phyloP scores from a whole-genome alignment of 1,140 invertebrate species.

The Oryctes rhinoceros region DNA sequence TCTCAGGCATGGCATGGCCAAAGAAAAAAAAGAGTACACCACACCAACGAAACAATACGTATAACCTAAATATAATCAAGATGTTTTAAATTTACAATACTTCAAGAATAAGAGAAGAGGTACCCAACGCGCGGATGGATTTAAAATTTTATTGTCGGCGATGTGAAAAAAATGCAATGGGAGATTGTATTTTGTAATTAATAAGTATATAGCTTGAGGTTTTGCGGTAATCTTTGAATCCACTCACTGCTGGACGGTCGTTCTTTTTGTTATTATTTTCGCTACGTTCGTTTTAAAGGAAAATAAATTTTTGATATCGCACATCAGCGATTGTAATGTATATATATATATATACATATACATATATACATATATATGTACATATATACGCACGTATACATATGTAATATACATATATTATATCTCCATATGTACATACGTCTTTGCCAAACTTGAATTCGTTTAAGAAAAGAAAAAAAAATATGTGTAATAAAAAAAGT shows the following conservation, averaged over 20 bases:
- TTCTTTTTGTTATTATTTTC: slow-evolving; percentile 35
- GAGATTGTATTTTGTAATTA: slow-evolving; percentile 43
- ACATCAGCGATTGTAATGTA: slow-evolving; percentile 37
- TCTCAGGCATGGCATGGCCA: neutral
- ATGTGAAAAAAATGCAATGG: slow-evolving; percentile 32
- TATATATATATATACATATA: neutral
- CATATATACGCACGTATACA: neutral
- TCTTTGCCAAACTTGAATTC: slow-evolving; percentile 20
- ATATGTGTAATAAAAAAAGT: slow-evolving; percentile 19
- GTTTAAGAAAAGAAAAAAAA: slow-evolving; percentile 8
- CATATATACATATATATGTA: neutral
- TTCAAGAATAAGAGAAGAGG: neutral
- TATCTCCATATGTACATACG: neutral
- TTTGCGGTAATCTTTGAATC: slow-evolving; percentile 14
- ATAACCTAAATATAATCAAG: slow-evolving; percentile 42
- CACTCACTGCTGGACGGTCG: neutral
- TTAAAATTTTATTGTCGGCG: slow-evolving; percentile 26
- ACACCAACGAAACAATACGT: slow-evolving; percentile 26
- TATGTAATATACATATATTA: too few relatives aligned
- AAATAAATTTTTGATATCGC: slow-evolving; percentile 42
- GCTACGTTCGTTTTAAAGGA: slow-evolving; percentile 26
- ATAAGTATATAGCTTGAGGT: slow-evolving; percentile 42
- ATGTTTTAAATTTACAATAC: slow-evolving; percentile 41
- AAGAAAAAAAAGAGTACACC: slow-evolving; percentile 1
- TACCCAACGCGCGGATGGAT: neutral